Evolutionary conservation across 2,113 vertebrate genomes (phyloP).

Genomic region (Callaeas wilsoni): DNA sequence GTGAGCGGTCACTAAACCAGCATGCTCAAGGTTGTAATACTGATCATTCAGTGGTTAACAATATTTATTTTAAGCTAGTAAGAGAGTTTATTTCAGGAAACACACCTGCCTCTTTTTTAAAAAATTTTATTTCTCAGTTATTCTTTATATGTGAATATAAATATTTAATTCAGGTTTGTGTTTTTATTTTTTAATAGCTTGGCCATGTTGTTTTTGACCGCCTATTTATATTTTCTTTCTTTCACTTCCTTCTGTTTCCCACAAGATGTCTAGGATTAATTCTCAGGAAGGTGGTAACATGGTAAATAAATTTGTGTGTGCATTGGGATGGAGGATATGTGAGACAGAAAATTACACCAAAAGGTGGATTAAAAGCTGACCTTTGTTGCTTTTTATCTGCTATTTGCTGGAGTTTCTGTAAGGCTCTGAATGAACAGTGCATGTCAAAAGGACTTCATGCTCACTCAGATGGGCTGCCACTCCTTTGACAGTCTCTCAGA

Average conservation of each 20-base stretch:
- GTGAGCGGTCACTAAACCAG: not conserved
- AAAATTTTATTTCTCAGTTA: not conserved
- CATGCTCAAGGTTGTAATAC: not conserved
- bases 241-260: not conserved
- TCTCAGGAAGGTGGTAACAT: not conserved
- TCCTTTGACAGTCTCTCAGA: not conserved
- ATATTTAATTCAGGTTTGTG: not conserved
- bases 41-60: not conserved
- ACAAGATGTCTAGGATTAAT: not conserved
- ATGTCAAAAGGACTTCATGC: not conserved
- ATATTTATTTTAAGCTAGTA: not conserved
- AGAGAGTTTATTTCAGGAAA: not conserved
- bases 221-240: not conserved
- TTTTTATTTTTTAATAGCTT: not conserved
- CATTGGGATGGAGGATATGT: not conserved
- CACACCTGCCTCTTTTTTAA: not conserved
- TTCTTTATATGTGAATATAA: not conserved
- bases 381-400: not conserved
- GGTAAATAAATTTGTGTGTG: not conserved
- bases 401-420: not conserved
- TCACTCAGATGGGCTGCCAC: not conserved
- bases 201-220: not conserved
- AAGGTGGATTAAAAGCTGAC: not conserved
- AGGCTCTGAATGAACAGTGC: not conserved
- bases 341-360: not conserved